Evolutionary conservation across 1,140 invertebrate species (phyloP).

Genomic region (Dolichoris vasculosae): DNA sequence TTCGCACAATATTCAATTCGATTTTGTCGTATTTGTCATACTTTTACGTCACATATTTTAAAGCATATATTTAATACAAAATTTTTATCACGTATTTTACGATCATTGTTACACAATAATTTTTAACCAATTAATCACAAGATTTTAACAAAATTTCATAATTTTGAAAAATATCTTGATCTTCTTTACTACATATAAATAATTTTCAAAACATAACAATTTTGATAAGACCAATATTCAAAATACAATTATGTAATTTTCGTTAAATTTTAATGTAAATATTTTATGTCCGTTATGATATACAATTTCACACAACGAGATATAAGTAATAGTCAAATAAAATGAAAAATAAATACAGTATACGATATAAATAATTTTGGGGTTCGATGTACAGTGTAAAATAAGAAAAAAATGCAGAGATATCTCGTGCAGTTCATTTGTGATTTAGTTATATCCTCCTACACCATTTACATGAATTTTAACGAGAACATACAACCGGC

Average conservation of each 20-base stretch:
- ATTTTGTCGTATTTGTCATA: no score
- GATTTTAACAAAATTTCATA: no score
- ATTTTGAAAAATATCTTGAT: neutral
- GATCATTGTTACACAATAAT: neutral
- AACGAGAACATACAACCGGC: constrained; percentile 54
- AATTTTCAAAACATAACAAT: neutral
- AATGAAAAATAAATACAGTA: constrained; percentile 20
- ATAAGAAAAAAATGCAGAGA: constrained; percentile 59
- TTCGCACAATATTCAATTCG: no score
- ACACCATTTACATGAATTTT: constrained; percentile 61
- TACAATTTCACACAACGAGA: neutral
- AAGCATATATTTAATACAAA: neutral
- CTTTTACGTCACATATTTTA: no score
- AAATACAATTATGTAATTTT: neutral
- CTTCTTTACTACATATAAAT: neutral
- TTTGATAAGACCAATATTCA: neutral
- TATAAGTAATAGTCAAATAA: neutral
- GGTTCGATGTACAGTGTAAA: constrained; percentile 56
- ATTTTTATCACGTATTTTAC: neutral
- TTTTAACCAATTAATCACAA: neutral
- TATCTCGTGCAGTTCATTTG: constrained; percentile 51
- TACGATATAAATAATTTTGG: constrained; percentile 69
- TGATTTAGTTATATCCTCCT: constrained; percentile 64
- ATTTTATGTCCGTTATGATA: neutral
- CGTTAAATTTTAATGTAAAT: neutral